Evolutionary conservation across 2,888 invertebrate species (phyloP).

Genomic region (Erebia ligea): DNA sequence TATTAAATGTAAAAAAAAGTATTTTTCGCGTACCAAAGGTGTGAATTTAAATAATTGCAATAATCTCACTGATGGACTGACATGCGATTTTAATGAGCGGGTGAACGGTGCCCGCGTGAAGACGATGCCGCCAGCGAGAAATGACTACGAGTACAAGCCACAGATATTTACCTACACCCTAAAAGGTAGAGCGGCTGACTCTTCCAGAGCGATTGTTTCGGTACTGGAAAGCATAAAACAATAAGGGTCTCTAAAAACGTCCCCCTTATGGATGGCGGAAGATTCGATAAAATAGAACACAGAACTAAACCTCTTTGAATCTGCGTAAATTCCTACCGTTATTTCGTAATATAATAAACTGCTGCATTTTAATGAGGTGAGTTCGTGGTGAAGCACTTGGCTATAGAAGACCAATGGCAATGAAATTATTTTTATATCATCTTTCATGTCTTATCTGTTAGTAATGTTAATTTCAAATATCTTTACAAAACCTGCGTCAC

Average conservation of each 20-base stretch:
- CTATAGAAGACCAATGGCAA: not conserved
- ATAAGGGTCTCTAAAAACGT: too few species aligned
- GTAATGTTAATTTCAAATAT: not conserved
- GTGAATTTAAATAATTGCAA: conserved; percentile 84
- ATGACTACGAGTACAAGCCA: conserved; percentile 30
- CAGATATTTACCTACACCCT: not conserved
- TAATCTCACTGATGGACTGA: conserved; percentile 71
- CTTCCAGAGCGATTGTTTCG: too few species aligned
- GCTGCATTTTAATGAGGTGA: too few species aligned
- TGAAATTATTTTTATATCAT: not conserved
- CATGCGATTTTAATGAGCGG: conserved; percentile 80
- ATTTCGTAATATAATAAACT: too few species aligned
- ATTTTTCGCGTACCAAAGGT: conserved; percentile 79
- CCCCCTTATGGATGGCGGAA: too few species aligned
- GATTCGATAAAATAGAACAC: too few species aligned
- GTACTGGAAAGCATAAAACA: too few species aligned
- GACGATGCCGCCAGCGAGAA: conserved; percentile 55
- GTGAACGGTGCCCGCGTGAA: conserved; percentile 57
- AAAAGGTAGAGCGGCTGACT: not conserved
- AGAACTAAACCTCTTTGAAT: too few species aligned
- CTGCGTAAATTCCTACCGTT: too few species aligned
- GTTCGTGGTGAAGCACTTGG: too few species aligned
- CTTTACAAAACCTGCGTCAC: not conserved
- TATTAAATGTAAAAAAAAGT: conserved; percentile 77
- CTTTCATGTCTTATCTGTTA: not conserved